These are phyloP conservation scores for Zeus faber DNA, from an alignment of 2,113 vertebrate species.

Conservation along the genomic window DNA sequence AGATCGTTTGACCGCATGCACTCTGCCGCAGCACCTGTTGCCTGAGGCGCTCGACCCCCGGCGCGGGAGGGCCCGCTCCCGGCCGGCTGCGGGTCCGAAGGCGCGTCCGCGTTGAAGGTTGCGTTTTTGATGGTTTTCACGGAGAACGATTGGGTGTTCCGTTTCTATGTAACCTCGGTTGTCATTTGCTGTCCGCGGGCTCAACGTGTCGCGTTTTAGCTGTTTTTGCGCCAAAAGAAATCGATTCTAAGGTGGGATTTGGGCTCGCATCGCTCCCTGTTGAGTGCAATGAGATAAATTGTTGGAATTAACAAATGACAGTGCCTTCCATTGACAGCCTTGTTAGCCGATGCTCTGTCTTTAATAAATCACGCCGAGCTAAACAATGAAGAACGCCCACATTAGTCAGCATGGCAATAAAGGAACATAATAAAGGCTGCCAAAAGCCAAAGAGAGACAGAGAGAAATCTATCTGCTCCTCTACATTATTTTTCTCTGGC, in stretches of 20 bases:
- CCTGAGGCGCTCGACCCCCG: too few relatives aligned
- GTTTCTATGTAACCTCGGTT: too few relatives aligned
- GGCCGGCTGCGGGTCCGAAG: too few relatives aligned
- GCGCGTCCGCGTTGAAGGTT: too few relatives aligned
- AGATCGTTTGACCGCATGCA: too few relatives aligned
- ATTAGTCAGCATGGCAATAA: conserved; percentile 29
- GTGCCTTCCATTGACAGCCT: conserved; percentile 25
- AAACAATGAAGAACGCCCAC: conserved; percentile 44
- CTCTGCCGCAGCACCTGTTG: too few relatives aligned
- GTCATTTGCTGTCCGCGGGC: too few relatives aligned
- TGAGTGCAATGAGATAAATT: conserved; percentile 25
- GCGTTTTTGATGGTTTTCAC: too few relatives aligned
- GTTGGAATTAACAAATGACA: conserved; percentile 37
- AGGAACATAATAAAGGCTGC: neutral
- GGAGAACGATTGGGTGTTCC: too few relatives aligned
- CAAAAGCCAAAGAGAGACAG: neutral
- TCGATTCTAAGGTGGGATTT: conserved; percentile 13
- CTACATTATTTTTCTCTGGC: conserved; percentile 29
- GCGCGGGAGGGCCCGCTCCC: too few relatives aligned
- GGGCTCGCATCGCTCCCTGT: neutral
- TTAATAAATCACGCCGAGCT: conserved; percentile 29
- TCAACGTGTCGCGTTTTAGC: too few relatives aligned
- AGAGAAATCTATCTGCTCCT: neutral
- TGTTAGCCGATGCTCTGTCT: conserved; percentile 34
- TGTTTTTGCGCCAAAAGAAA: too few relatives aligned